Evolutionary conservation across 2,888 invertebrate genomes (phyloP).

Genomic region (Monochamus alternatus): DNA sequence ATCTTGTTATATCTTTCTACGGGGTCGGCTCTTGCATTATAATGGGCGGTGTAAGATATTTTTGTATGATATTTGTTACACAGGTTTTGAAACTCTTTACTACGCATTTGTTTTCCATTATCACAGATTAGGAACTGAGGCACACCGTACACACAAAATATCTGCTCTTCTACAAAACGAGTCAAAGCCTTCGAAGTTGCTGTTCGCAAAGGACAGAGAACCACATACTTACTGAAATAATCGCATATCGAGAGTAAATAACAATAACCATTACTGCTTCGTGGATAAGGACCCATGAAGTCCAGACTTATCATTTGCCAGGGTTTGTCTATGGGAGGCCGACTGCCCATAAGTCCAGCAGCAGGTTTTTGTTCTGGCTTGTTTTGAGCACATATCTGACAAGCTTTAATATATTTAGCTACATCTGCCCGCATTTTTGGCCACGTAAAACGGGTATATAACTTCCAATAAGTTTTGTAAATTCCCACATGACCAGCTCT

Average conservation of each 20-base stretch:
- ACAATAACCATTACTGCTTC: slow-evolving; percentile 11
- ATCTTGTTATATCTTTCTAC: no score
- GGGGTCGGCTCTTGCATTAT: no score
- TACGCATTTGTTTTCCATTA: slow-evolving; percentile 49
- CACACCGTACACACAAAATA: slow-evolving; percentile 48
- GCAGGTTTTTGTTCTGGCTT: slow-evolving; percentile 37
- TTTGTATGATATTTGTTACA: no score
- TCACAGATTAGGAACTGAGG: slow-evolving; percentile 47
- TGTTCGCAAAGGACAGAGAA: slow-evolving; percentile 44
- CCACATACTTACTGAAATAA: slow-evolving; percentile 49
- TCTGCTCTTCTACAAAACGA: slow-evolving; percentile 42
- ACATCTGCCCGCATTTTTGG: slow-evolving; percentile 40
- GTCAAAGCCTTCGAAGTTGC: slow-evolving; percentile 39
- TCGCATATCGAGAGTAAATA: slow-evolving; percentile 47
- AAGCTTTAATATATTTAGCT: slow-evolving; percentile 35
- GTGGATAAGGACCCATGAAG: slow-evolving; percentile 47
- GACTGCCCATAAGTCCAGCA: slow-evolving; percentile 34
- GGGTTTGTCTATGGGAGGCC: slow-evolving; percentile 24
- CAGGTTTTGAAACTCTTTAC: slow-evolving; percentile 36
- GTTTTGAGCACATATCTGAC: slow-evolving; percentile 37
- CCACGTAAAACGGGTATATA: slow-evolving; percentile 34
- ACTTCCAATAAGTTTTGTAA: slow-evolving; percentile 31
- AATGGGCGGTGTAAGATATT: no score
- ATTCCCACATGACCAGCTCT: slow-evolving; percentile 23
- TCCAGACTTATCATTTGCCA: slow-evolving; percentile 47